Conservation (phyloP, 2,888 invertebrate species). For the Synanthedon vespiformis region DNA sequence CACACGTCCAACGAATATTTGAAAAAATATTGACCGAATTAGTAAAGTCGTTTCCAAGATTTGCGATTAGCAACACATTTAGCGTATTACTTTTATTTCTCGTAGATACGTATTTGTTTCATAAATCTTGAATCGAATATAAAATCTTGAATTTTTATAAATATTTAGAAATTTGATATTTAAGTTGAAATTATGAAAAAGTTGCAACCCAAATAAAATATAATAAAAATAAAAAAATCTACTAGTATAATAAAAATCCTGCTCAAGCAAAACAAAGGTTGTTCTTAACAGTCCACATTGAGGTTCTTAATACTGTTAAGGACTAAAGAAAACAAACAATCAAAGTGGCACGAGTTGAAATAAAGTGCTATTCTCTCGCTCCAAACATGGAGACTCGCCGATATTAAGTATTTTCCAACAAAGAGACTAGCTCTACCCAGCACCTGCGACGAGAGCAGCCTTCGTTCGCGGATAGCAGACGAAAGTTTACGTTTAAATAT, state of each 20-base stretch:
- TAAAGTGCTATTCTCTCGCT: conserved; percentile 13
- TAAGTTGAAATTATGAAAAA: no score
- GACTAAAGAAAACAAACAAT: conserved; percentile 9
- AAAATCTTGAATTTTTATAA: no score
- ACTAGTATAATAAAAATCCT: not conserved
- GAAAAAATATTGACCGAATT: no score
- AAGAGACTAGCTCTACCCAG: conserved; percentile 10
- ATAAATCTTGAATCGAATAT: no score
- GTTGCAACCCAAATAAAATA: no score
- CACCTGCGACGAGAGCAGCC: conserved; percentile 19
- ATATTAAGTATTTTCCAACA: conserved; percentile 27
- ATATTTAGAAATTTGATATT: no score
- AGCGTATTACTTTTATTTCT: no score
- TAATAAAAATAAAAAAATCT: no score
- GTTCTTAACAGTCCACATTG: not conserved
- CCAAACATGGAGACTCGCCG: conserved; percentile 17
- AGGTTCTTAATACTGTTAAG: conserved; percentile 6
- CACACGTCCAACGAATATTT: no score
- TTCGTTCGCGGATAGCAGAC: conserved; percentile 10
- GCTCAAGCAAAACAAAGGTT: not conserved
- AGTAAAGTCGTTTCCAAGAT: no score
- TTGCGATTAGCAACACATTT: no score
- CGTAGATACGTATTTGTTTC: no score
- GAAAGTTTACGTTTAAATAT: not conserved
- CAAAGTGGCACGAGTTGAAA: conserved; percentile 11